A percentile compares a stretch with the other conserved stretches of the same genome.
phyloP scores from a whole-genome alignment of 2,797 vertebrate species.

The Stomatorhinus walkeri region DNA sequence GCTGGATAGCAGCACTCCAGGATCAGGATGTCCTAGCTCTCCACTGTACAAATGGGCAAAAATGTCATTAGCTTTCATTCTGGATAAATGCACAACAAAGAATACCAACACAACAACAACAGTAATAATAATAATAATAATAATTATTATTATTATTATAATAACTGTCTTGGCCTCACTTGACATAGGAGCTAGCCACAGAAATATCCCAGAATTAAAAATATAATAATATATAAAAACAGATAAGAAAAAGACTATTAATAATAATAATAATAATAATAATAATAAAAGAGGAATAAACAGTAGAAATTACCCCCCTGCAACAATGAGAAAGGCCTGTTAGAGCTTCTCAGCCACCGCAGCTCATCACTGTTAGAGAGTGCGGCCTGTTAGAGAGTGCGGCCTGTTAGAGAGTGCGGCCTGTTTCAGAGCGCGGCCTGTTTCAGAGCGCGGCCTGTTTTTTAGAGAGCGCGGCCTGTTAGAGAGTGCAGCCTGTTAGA shows the following conservation, averaged over 20 bases:
- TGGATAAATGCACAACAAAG: not conserved
- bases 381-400: too few species aligned
- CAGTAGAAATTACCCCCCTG: too few species aligned
- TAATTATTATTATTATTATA: not conserved
- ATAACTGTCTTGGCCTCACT: too few species aligned
- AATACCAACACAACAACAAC: not conserved
- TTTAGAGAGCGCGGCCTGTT: too few species aligned
- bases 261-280: not conserved
- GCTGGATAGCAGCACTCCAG: not conserved
- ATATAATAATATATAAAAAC: too few species aligned
- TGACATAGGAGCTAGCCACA: too few species aligned
- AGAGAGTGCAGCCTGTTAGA: too few species aligned
- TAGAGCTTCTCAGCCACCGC: not conserved
- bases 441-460: too few species aligned
- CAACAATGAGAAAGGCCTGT: not conserved
- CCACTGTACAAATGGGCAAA: not conserved
- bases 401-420: too few species aligned
- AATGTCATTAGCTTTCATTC: not conserved
- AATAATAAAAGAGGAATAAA: not conserved
- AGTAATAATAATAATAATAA: not conserved
- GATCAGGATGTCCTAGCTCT: not conserved
- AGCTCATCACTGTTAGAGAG: not conserved
- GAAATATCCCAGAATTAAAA: too few species aligned
- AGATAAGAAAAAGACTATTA: too few species aligned
- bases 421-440: too few species aligned